Evolutionary conservation across 35 echinoderm and acorn worm genomes (phyloP).

Genomic region (Patiria miniata): DNA sequence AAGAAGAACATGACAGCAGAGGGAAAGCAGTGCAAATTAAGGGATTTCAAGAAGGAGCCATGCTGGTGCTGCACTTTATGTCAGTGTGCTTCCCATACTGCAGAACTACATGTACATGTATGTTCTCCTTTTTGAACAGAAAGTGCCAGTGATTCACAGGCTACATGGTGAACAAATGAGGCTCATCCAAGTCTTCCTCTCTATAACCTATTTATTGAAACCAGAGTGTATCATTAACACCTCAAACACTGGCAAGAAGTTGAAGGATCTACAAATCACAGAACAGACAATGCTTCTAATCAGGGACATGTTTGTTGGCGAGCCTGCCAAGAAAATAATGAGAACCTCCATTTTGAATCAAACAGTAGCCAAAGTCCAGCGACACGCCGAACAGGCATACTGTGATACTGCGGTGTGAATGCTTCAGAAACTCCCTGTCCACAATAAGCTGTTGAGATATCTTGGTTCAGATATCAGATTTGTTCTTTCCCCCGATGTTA

Average conservation of each 20-base stretch:
- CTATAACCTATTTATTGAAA: constrained; percentile 27
- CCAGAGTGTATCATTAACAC: constrained; percentile 25
- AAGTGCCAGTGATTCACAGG: constrained; percentile 28
- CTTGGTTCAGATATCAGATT: no score
- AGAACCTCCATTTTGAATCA: not conserved
- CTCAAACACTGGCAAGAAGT: not conserved
- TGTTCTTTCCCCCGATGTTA: no score
- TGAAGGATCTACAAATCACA: constrained; percentile 11
- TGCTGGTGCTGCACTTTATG: constrained; percentile 35
- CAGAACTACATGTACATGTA: no score
- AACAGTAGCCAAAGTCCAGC: not conserved
- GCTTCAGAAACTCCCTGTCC: not conserved
- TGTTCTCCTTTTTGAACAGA: constrained; percentile 19
- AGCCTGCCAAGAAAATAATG: not conserved
- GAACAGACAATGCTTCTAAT: not conserved
- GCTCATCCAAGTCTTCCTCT: constrained; percentile 17
- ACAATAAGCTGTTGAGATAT: not conserved
- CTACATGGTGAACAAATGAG: constrained; percentile 29
- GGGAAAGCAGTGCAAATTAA: constrained; percentile 11
- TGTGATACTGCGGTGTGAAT: not conserved
- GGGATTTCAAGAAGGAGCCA: not conserved
- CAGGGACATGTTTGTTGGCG: not conserved
- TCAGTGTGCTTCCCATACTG: constrained; percentile 23
- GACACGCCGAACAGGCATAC: not conserved
- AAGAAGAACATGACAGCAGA: constrained; percentile 40